These are phyloP conservation scores for Campoplex nolae DNA, from an alignment of 2,888 invertebrate species.

Conservation along the genomic window DNA sequence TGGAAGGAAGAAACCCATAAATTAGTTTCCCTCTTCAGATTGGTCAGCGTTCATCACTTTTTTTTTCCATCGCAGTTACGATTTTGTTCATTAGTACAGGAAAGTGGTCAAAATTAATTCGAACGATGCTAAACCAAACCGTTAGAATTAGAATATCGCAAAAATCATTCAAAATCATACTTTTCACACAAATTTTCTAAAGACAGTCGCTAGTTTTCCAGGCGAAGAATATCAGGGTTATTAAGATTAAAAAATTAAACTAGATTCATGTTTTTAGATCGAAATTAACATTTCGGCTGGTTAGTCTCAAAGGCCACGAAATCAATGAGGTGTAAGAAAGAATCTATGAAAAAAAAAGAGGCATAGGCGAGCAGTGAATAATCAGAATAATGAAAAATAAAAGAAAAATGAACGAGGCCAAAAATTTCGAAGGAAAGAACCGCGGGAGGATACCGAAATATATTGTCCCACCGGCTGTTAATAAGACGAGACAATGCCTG, in stretches of 20 bases:
- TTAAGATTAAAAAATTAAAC: too few relatives aligned
- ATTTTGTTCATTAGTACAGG: background rate
- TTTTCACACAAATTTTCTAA: background rate
- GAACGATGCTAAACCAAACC: background rate
- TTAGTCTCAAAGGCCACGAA: background rate
- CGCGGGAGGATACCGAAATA: conserved; percentile 75
- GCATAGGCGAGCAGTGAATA: conserved; percentile 35
- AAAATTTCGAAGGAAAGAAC: conserved; percentile 51
- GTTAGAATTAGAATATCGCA: too few relatives aligned
- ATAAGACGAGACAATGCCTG: conserved; percentile 83
- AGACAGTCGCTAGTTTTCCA: background rate
- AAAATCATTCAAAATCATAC: background rate
- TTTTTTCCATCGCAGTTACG: background rate
- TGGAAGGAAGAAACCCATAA: background rate
- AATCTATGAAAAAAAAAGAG: background rate
- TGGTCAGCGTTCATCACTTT: background rate
- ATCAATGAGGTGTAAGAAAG: background rate
- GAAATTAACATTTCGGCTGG: background rate
- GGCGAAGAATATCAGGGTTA: background rate
- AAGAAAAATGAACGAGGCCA: conserved; percentile 29
- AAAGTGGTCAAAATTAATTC: background rate
- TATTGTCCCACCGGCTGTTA: conserved; percentile 82
- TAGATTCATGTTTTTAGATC: too few relatives aligned
- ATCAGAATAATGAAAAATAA: conserved; percentile 25
- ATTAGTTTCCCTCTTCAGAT: background rate